Conservation (phyloP, 2,113 vertebrate species). For the Poeciliopsis retropinna region DNA sequence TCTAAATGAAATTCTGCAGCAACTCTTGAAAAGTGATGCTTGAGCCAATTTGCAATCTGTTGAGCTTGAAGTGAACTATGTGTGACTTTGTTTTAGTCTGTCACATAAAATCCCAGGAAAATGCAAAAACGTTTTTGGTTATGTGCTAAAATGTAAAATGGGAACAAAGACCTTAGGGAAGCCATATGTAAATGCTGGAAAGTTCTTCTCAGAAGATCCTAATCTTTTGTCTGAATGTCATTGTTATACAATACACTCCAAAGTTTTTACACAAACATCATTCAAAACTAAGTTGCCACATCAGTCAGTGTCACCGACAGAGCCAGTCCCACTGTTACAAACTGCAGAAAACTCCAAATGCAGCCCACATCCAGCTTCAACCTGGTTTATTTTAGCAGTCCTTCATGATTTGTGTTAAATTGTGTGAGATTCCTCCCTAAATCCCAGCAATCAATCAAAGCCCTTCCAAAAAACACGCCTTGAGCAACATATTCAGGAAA, state of each 20-base stretch:
- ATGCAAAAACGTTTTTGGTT: neutral
- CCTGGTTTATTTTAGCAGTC: constrained; percentile 41
- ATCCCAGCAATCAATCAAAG: constrained; percentile 72
- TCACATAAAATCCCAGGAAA: neutral
- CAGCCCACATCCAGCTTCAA: constrained; percentile 42
- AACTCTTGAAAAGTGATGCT: neutral
- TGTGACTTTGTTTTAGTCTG: neutral
- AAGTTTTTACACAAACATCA: constrained; percentile 26
- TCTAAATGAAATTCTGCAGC: neutral
- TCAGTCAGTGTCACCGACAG: constrained; percentile 33
- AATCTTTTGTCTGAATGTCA: neutral
- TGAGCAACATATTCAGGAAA: constrained; percentile 63
- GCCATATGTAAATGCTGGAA: neutral
- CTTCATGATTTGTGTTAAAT: constrained; percentile 68
- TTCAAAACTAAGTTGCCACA: constrained; percentile 38
- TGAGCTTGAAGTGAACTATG: neutral
- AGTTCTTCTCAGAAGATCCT: neutral
- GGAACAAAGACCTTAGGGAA: neutral
- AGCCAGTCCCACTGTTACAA: constrained; percentile 5
- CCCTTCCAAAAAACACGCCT: constrained; percentile 61
- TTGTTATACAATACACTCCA: neutral
- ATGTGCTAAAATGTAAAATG: neutral
- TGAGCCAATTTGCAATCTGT: neutral
- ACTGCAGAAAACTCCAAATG: constrained; percentile 35
- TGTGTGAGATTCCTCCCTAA: constrained; percentile 69